Evolutionary conservation across 2,888 invertebrate genomes (phyloP), one percentile per base, ranked within the genome.

Genomic region (Reticulitermes lucifugus): DNA sequence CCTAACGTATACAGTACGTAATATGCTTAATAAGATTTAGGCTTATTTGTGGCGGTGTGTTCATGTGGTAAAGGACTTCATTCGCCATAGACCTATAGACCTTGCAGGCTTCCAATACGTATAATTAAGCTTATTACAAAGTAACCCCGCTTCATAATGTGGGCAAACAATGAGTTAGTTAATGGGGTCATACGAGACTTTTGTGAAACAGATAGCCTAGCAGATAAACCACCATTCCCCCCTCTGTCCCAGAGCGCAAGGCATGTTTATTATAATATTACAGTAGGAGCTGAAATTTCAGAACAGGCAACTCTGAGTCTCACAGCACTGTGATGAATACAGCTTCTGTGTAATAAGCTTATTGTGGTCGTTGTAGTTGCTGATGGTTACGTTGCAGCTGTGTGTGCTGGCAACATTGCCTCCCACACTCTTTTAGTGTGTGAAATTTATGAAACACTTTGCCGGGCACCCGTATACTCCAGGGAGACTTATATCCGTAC

Each of bases 111-210:
- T 41, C 35, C 80, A 25, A 80, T 80, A 35, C 35, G 3, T 35
- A 46, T 81, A 81, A 81, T 81, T 81, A 65, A 81, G 81, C 81
- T 70, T 41, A 80, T 80, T 80, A 80, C 80, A n/a, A n/a, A 46
- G 70, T 43, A 60, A 81, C 65, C 81, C 14, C 25, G 59, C 55
- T 60, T 43, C 25, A 25, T 81, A 81, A 81, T 81, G 81, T 70
- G 70, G 59, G 70, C 70, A 81, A 65, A 81, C 81, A 81, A 81
- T 65, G 81, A 81, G 81, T 81, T 43, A n/a, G 81, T 81, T 81
- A 81, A 81, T 81, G 81, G 81, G 46, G 81, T 70, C 81, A 81
- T 81, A 81, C 25, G 81, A 81, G 81, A 81, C 81, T 81, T 81
- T 81, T 81, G 81, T 81, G 81, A 59, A 81, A 81, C 81, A 41